Evolutionary conservation across 2,888 invertebrate species (phyloP).

Genomic region (Steinernema carpocapsae): DNA sequence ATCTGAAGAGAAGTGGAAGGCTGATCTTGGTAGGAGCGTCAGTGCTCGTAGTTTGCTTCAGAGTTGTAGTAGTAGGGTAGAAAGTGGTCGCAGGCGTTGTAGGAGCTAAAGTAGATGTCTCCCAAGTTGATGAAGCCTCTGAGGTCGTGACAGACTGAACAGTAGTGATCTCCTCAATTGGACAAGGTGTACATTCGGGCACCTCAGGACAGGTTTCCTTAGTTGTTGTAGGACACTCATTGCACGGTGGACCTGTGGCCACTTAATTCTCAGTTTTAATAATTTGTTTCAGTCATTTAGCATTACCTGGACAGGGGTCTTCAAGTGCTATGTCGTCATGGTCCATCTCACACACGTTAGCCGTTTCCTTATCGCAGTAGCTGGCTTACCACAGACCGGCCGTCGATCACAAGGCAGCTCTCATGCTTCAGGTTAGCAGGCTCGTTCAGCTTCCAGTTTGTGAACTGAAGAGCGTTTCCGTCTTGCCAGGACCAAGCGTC

Average conservation of each 20-base stretch:
- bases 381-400: neutral
- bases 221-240: neutral
- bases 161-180: too few species aligned
- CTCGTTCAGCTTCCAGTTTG: conserved; percentile 1
- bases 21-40: neutral
- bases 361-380: neutral
- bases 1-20: too few species aligned
- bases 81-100: neutral
- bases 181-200: neutral
- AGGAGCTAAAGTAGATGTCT: neutral
- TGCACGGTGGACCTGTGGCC: neutral
- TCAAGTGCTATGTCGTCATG: too few species aligned
- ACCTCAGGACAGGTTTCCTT: neutral
- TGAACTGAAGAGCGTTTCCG: neutral
- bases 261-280: neutral
- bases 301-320: neutral
- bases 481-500: conserved; percentile 22
- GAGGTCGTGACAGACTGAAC: neutral
- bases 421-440: neutral
- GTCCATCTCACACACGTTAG: conserved; percentile 17
- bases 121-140: neutral
- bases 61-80: neutral
- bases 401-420: neutral
- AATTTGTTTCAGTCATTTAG: neutral
- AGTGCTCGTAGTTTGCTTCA: neutral